These are phyloP conservation scores for Parelbella ahira DNA, from an alignment of 2,888 invertebrate species.

Conservation along the genomic window DNA sequence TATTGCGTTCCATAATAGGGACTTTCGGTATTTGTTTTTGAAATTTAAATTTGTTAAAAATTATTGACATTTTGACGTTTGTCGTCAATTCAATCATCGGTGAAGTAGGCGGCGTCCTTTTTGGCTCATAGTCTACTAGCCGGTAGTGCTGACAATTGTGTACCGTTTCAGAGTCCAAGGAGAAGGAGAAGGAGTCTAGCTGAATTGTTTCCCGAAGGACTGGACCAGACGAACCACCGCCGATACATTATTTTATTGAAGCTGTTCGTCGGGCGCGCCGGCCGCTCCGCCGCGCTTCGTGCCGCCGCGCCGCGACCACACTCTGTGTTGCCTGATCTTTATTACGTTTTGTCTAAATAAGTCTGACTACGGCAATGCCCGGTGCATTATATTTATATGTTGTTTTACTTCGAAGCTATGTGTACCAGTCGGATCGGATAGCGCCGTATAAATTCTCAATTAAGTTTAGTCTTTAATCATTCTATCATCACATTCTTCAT, in stretches of 20 bases:
- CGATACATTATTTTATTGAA: conserved; percentile 73
- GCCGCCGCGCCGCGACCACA: conserved; percentile 38
- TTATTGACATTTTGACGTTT: too few species aligned
- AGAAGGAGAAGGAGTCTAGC: conserved; percentile 85
- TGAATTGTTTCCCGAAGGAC: conserved; percentile 77
- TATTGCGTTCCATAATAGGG: too few species aligned
- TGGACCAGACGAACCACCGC: conserved; percentile 78
- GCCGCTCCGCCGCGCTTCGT: conserved; percentile 36
- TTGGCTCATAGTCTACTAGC: too few species aligned
- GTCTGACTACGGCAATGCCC: conserved; percentile 58
- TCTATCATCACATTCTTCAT: conserved; percentile 49
- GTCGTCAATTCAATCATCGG: too few species aligned
- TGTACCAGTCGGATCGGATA: conserved; percentile 40
- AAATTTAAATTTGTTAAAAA: too few species aligned
- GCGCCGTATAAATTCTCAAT: conserved; percentile 48
- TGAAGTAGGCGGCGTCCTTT: too few species aligned
- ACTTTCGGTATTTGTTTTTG: too few species aligned
- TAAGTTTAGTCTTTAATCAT: conserved; percentile 55
- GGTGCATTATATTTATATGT: conserved; percentile 35
- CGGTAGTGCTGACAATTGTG: too few species aligned
- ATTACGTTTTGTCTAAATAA: conserved; percentile 50
- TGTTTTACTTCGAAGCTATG: conserved; percentile 1
- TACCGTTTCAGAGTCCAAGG: conserved; percentile 84
- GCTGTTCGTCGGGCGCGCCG: conserved; percentile 38
- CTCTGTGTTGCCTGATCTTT: conserved; percentile 66